Conservation (phyloP, 1,140 invertebrate genomes). For the Drosophila lowei region DNA sequence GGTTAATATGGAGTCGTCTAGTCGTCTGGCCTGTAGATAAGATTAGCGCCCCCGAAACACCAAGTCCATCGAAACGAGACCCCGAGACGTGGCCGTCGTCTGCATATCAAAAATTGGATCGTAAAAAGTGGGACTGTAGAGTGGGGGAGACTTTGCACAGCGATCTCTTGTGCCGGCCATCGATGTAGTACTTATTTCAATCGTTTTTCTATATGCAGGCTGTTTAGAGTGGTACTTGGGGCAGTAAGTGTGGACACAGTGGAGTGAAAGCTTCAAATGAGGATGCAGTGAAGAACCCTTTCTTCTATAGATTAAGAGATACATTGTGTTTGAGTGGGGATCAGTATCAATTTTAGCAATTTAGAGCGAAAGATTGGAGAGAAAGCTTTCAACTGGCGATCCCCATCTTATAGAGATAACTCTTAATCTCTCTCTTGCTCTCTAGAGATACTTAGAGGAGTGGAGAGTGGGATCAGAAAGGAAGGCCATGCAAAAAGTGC, state of each 20-base stretch:
- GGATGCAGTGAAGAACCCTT: no score
- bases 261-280: conserved; percentile 6
- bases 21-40: conserved; percentile 26
- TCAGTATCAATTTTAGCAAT: no score
- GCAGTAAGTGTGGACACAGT: not conserved
- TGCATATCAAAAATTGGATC: not conserved
- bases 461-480: no score
- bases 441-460: no score
- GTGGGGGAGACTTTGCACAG: conserved; percentile 17
- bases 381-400: no score
- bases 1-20: not conserved
- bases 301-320: no score
- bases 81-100: conserved; percentile 28
- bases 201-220: not conserved
- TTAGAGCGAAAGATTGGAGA: no score
- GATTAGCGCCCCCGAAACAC: conserved; percentile 24
- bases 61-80: conserved; percentile 30
- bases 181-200: not conserved
- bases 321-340: no score
- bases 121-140: conserved; percentile 9
- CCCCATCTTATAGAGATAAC: no score
- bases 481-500: no score
- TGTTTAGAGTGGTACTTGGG: conserved; percentile 5
- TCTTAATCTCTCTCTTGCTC: no score
- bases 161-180: conserved; percentile 8